These are phyloP conservation scores for Limonius californicus DNA, from an alignment of 1,140 invertebrate species.

Conservation along the genomic window DNA sequence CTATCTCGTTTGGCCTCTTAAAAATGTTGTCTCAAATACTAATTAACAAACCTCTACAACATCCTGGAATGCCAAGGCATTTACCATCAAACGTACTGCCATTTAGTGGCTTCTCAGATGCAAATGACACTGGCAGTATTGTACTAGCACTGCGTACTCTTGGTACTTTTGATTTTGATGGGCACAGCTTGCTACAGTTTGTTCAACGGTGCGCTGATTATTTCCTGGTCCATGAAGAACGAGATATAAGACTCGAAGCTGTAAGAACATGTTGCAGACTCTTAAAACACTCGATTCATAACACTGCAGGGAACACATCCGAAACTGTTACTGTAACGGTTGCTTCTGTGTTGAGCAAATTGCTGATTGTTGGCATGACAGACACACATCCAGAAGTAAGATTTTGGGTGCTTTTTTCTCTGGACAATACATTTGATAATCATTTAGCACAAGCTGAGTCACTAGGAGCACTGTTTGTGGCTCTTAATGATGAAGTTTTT, in stretches of 20 bases:
- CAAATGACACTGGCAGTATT: conserved; percentile 74
- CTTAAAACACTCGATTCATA: conserved; percentile 73
- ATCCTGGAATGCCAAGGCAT: conserved; percentile 69
- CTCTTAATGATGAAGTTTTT: conserved; percentile 96
- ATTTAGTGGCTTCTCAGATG: conserved; percentile 47
- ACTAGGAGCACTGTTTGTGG: conserved; percentile 87
- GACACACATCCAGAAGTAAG: conserved; percentile 94
- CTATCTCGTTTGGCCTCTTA: conserved; percentile 89
- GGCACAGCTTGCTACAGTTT: conserved; percentile 85
- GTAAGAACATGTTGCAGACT: conserved; percentile 90
- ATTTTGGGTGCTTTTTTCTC: conserved; percentile 85
- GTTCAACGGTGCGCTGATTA: conserved; percentile 88
- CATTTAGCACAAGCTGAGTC: conserved; percentile 96
- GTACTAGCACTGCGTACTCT: conserved; percentile 91
- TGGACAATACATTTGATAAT: conserved; percentile 91
- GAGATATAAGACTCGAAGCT: conserved; percentile 89
- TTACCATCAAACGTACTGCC: conserved; percentile 45
- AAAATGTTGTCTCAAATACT: conserved; percentile 84
- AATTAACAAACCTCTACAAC: conserved; percentile 80
- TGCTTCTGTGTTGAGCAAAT: conserved; percentile 83
- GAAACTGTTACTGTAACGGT: conserved; percentile 82
- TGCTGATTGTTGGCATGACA: conserved; percentile 91
- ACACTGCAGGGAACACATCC: conserved; percentile 59
- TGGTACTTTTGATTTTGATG: conserved; percentile 93
- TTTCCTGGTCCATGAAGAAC: conserved; percentile 88